These are phyloP conservation scores for Acanthosepion pharaonis DNA, from an alignment of 2,888 invertebrate genomes.

Conservation along the genomic window DNA sequence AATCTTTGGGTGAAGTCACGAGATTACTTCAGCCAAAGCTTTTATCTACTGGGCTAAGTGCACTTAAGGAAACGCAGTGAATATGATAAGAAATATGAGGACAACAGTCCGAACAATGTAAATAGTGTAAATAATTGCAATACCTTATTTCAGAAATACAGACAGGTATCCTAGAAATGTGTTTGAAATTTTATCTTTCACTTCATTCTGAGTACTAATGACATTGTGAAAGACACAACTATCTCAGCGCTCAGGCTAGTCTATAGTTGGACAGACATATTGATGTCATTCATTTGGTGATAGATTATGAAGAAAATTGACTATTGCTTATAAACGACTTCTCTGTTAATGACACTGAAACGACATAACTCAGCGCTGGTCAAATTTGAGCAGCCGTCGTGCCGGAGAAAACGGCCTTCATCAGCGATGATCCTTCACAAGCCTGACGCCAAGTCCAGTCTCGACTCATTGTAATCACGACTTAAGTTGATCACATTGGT, in stretches of 20 bases:
- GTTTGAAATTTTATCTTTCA: too few species aligned
- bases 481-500: not conserved
- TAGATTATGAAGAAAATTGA: not conserved
- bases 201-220: too few species aligned
- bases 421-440: not conserved
- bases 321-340: not conserved
- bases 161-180: too few species aligned
- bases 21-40: too few species aligned
- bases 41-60: too few species aligned
- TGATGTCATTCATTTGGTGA: not conserved
- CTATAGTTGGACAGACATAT: not conserved
- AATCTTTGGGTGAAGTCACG: too few species aligned
- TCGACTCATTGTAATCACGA: not conserved
- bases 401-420: not conserved
- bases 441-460: conserved; percentile 33
- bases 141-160: too few species aligned
- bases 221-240: not conserved
- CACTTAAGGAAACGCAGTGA: too few species aligned
- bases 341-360: not conserved
- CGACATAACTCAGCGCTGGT: not conserved
- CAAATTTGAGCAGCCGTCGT: not conserved
- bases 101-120: too few species aligned
- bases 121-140: too few species aligned
- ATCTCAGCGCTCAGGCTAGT: not conserved
- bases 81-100: too few species aligned